Evolutionary conservation across 2,888 invertebrate species (phyloP).

Genomic region (Loripinus fragilis): DNA sequence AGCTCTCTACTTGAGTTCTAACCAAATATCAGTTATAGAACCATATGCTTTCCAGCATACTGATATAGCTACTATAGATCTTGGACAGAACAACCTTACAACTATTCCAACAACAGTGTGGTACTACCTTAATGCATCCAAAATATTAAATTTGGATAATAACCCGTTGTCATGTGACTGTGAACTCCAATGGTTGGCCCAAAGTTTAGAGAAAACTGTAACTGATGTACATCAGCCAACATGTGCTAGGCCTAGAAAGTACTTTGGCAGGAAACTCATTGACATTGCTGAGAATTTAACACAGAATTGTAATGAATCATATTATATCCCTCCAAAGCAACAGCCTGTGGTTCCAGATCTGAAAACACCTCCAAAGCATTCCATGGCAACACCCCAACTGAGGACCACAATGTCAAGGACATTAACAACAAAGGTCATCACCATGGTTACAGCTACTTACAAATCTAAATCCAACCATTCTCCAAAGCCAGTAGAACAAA

Average conservation of each 20-base stretch:
- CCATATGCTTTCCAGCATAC: conserved; percentile 60
- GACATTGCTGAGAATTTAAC: conserved; percentile 44
- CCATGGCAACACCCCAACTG: conserved; percentile 28
- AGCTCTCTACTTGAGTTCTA: conserved; percentile 59
- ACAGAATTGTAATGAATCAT: conserved; percentile 38
- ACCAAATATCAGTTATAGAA: conserved; percentile 52
- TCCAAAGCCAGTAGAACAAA: background rate
- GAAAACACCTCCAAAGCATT: conserved; percentile 11
- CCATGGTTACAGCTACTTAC: conserved; percentile 29
- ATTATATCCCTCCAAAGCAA: conserved; percentile 35
- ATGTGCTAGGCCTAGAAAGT: conserved; percentile 53
- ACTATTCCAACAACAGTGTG: conserved; percentile 59
- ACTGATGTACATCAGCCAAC: conserved; percentile 37
- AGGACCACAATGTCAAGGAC: conserved; percentile 17
- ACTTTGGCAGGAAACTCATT: conserved; percentile 46
- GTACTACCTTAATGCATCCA: conserved; percentile 50
- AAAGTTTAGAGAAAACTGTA: conserved; percentile 35
- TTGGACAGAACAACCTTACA: conserved; percentile 55
- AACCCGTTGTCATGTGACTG: conserved; percentile 73
- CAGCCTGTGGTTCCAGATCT: conserved; percentile 36
- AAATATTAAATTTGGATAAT: conserved; percentile 44
- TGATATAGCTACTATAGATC: conserved; percentile 55
- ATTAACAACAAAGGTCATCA: conserved; percentile 25
- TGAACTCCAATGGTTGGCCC: conserved; percentile 65
- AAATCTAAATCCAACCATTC: background rate